Conservation (phyloP, 2,797 vertebrate species). For the Channa striata region DNA sequence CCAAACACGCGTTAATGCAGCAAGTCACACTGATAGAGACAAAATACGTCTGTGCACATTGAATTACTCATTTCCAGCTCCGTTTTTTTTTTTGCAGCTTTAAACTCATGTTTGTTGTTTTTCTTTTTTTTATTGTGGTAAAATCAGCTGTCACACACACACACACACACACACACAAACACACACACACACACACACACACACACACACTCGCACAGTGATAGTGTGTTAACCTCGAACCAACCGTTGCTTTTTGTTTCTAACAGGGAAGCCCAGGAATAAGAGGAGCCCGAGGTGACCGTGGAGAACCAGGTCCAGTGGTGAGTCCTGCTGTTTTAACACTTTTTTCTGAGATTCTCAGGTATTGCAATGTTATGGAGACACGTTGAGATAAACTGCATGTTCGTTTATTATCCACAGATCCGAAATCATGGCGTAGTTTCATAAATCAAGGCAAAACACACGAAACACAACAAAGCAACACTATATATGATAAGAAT, state of each 20-base stretch:
- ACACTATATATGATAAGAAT: too few species aligned
- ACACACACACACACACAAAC: slow-evolving; percentile 1
- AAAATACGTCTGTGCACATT: fast-evolving
- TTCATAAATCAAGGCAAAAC: too few species aligned
- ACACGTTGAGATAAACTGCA: too few species aligned
- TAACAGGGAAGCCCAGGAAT: slow-evolving; percentile 92
- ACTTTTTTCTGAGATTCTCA: not conserved
- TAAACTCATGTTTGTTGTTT: not conserved
- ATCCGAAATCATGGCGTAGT: too few species aligned
- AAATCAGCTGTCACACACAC: not conserved
- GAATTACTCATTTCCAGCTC: not conserved
- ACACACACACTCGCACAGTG: not conserved
- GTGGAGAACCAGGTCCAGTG: slow-evolving; percentile 90
- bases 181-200: not conserved
- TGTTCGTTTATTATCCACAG: too few species aligned
- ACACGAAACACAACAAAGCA: too few species aligned
- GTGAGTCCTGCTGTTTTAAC: slow-evolving; percentile 63
- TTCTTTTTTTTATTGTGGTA: not conserved
- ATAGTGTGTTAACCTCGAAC: not conserved
- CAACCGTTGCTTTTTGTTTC: slow-evolving; percentile 21
- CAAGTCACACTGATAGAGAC: not conserved
- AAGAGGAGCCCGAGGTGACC: slow-evolving; percentile 93
- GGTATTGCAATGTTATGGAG: too few species aligned
- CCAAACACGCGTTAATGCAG: fast-evolving
- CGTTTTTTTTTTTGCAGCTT: not conserved